phyloP scores from a whole-genome alignment of 1,140 invertebrate species.

The Akabosia matsudoensis region DNA sequence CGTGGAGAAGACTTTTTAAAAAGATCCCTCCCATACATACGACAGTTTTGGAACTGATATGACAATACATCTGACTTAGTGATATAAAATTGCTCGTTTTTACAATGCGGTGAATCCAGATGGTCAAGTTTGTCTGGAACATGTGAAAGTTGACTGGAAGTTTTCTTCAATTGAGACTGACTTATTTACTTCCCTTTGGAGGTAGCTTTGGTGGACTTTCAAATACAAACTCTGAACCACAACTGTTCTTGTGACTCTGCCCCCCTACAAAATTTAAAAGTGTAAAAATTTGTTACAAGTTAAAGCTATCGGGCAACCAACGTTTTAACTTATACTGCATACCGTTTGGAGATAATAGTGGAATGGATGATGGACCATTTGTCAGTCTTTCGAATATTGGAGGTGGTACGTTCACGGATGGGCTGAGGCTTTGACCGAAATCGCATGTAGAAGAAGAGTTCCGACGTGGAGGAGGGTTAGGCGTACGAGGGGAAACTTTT shows the following conservation, averaged over 20 bases:
- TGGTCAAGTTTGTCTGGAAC: no score
- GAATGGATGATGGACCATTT: conserved; percentile 13
- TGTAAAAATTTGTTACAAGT: background rate
- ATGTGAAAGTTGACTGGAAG: no score
- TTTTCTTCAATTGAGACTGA: conserved; percentile 2
- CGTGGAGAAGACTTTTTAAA: no score
- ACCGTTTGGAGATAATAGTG: background rate
- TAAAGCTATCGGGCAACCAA: background rate
- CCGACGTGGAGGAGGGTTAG: conserved; percentile 39
- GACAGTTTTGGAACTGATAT: no score
- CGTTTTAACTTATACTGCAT: background rate
- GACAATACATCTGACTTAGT: no score
- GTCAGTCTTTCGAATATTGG: conserved; percentile 19
- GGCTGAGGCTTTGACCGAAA: conserved; percentile 7
- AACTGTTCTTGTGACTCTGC: background rate
- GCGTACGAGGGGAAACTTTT: conserved; percentile 41
- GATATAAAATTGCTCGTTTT: no score
- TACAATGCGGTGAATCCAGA: no score
- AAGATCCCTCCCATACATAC: no score
- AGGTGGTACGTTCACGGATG: conserved; percentile 15
- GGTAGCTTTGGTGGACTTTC: conserved; percentile 37
- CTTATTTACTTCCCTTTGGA: conserved; percentile 35
- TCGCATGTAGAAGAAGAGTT: conserved; percentile 36
- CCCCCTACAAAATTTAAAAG: background rate
- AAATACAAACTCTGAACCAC: background rate